These are phyloP conservation scores for Platichthys flesus DNA, from an alignment of 2,113 vertebrate species.

Conservation along the genomic window DNA sequence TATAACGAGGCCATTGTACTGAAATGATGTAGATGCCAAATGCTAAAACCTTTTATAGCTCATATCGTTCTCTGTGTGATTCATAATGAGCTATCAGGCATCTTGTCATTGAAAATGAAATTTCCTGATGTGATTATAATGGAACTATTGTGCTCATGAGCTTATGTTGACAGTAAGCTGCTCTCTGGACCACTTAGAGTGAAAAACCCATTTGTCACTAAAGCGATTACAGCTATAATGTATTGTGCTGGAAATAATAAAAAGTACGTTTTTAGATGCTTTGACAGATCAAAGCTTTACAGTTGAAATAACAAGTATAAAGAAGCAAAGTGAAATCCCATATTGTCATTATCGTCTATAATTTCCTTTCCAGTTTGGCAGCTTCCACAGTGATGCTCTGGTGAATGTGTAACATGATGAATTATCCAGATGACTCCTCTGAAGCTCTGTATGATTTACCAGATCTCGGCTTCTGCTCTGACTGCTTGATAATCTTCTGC, in stretches of 20 bases:
- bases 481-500: not conserved
- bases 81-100: slow-evolving; percentile 19
- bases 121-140: slow-evolving; percentile 29
- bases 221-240: not conserved
- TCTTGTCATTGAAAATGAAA: slow-evolving; percentile 17
- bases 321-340: not conserved
- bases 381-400: slow-evolving; percentile 28
- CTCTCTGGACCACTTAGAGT: slow-evolving; percentile 3
- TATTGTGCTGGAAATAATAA: not conserved
- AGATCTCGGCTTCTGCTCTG: slow-evolving; percentile 9
- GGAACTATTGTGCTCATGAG: slow-evolving; percentile 6
- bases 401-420: too few species aligned
- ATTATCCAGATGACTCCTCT: slow-evolving; percentile 21
- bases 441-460: slow-evolving; percentile 15
- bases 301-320: not conserved
- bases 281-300: not conserved
- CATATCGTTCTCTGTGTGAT: slow-evolving; percentile 36
- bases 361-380: slow-evolving; percentile 39
- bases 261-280: not conserved
- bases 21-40: slow-evolving; percentile 34
- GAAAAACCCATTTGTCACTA: not conserved
- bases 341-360: slow-evolving; percentile 24
- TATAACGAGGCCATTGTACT: slow-evolving; percentile 28
- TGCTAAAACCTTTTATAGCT: slow-evolving; percentile 34
- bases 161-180: slow-evolving; percentile 15